Evolutionary conservation across 2,888 invertebrate genomes (phyloP), one percentile per base, ranked within the genome.

Genomic region (Dynastes maya): DNA sequence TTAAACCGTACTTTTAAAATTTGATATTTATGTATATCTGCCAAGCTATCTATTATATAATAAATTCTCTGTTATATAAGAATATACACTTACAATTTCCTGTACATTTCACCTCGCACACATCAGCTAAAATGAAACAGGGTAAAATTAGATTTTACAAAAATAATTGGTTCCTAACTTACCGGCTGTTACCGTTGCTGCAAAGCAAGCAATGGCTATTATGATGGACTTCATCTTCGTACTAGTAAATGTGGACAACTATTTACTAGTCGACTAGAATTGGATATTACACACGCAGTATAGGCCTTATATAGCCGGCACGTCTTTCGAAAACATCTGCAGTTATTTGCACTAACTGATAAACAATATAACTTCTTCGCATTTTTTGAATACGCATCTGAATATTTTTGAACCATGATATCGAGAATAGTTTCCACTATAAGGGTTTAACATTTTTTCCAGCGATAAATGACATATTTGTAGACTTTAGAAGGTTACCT

Each of bases 201-300:
- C 65, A 51, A 71, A 77, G 74, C 53, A 79, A 49, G 51, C 77
- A 55, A 79, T 65, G 72, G 79, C 79, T 13, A 79, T 37, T 32
- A 79, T 65, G 67, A 74, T 49, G 65, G 71, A 65, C 77, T 65
- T 79, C 79, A 77, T 79, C 49, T 72, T 64, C 64, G 40, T 51
- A 77, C 79, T 79, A 79, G 79, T 74, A 79, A 79, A 79, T 51
- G 51, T 53, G 63, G 58, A 40, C 51, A 53, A 53, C 53, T 32
- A 76, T 79, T 79, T 76, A 79, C 79, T 79, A 79, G 79, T 67
- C 77, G 77, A 79, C 49, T 74, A 40, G 72, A 77, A 77, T 68
- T 79, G 79, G n/a, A 0, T 16, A 16, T 53, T n/a, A 16, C 5
- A 4, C 13, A 5, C 2, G 53, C 13, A n/a, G 13, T 2, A 6